phyloP scores from a whole-genome alignment of 1,140 invertebrate species.

The Drosophila lacteicornis region DNA sequence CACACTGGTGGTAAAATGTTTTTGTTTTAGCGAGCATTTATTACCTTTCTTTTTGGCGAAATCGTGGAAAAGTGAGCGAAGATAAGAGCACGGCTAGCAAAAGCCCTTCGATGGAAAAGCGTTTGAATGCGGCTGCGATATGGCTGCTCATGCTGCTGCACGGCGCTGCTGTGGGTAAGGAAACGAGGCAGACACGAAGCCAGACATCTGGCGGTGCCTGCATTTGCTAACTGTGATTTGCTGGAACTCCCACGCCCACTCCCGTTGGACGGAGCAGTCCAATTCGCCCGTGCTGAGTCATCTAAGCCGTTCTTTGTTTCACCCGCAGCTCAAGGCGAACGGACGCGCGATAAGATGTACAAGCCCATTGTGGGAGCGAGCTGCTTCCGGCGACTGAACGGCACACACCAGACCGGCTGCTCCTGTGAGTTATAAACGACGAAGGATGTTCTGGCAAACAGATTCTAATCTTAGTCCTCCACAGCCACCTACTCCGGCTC shows the following conservation, averaged over 20 bases:
- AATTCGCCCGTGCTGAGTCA: conserved; percentile 50
- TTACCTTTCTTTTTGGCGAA: conserved; percentile 8
- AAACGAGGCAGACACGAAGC: neutral
- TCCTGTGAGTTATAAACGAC: conserved; percentile 88
- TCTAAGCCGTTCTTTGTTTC: conserved; percentile 23
- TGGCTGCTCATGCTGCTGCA: conserved; percentile 64
- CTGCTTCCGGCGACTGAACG: conserved; percentile 95
- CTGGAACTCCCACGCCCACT: conserved; percentile 14
- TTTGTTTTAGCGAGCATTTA: conserved; percentile 29
- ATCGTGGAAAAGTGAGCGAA: conserved; percentile 2
- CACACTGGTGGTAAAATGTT: conserved; percentile 22
- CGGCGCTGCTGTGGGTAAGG: conserved; percentile 34
- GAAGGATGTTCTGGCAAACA: neutral
- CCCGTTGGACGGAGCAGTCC: neutral
- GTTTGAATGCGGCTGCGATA: conserved; percentile 45
- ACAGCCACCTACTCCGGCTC: conserved; percentile 89
- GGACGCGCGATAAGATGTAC: conserved; percentile 93
- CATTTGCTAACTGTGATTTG: neutral
- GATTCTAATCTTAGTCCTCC: neutral
- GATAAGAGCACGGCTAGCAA: conserved; percentile 15
- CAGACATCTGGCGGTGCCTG: neutral
- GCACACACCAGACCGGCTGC: conserved; percentile 96
- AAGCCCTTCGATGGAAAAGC: conserved; percentile 47
- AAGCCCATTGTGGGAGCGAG: conserved; percentile 89
- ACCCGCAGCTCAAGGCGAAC: conserved; percentile 83